Evolutionary conservation across 1,140 invertebrate species (phyloP).

Genomic region (Bombus fervidus): DNA sequence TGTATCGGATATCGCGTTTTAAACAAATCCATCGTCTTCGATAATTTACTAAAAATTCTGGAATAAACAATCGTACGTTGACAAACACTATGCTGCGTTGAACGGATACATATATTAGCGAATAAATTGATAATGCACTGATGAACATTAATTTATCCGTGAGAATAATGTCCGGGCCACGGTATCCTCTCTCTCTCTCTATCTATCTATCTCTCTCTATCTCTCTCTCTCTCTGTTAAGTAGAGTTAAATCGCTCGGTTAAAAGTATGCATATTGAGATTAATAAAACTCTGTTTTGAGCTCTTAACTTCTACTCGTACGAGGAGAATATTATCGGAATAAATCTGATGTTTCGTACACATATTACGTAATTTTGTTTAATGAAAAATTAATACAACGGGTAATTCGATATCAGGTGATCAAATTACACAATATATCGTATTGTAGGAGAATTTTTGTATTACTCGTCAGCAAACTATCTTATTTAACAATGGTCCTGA

Average conservation of each 20-base stretch:
- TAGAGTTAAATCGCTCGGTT: not conserved
- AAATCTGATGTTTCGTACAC: not conserved
- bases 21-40: not conserved
- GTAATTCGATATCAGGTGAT: not conserved
- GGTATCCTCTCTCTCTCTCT: not conserved
- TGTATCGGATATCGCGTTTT: not conserved
- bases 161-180: not conserved
- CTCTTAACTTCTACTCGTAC: not conserved
- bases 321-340: not conserved
- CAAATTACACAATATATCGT: not conserved
- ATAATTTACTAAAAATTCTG: not conserved
- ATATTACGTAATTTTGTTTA: not conserved
- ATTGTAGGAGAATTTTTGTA: not conserved
- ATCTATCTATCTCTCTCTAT: too few relatives aligned
- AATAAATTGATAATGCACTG: not conserved
- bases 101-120: not conserved
- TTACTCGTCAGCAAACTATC: not conserved
- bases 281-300: not conserved
- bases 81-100: not conserved
- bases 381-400: not conserved
- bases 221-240: not conserved
- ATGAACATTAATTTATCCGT: conserved; percentile 2
- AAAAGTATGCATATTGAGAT: not conserved
- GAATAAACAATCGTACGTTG: not conserved
- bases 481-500: not conserved